A percentile compares a stretch with the other conserved stretches of the same genome.
These are phyloP conservation scores for Protosalanx chinensis DNA, from an alignment of 2,797 vertebrate genomes.

Conservation along the genomic window DNA sequence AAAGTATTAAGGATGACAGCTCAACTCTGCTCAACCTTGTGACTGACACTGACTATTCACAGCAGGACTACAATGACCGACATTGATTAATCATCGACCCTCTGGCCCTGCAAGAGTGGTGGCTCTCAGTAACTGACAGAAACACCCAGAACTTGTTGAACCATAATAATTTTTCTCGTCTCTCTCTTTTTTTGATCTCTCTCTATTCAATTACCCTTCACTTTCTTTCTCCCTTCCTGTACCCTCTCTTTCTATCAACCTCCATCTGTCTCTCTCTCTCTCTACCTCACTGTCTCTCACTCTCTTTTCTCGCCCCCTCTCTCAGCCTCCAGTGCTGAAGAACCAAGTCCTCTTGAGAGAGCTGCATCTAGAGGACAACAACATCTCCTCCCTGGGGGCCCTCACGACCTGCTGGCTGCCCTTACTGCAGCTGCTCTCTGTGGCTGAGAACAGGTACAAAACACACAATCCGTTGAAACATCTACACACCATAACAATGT, in stretches of 20 bases:
- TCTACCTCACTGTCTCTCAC: not conserved
- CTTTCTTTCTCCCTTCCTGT: not conserved
- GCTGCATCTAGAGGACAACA: slow-evolving; percentile 87
- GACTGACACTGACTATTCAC: slow-evolving; percentile 22
- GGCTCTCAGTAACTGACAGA: slow-evolving; percentile 37
- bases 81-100: slow-evolving; percentile 45
- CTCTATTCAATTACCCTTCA: not conserved
- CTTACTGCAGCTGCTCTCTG: slow-evolving; percentile 75
- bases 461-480: not conserved
- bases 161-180: not conserved
- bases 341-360: slow-evolving; percentile 93
- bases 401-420: slow-evolving; percentile 85
- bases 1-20: slow-evolving; percentile 3
- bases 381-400: slow-evolving; percentile 72
- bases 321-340: slow-evolving; percentile 78
- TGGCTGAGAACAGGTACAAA: slow-evolving; percentile 81
- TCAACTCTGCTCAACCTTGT: not conserved
- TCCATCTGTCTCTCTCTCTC: not conserved
- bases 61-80: slow-evolving; percentile 48
- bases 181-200: not conserved
- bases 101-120: slow-evolving; percentile 2
- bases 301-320: slow-evolving; percentile 21
- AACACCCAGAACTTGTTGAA: slow-evolving; percentile 38
- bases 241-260: not conserved
- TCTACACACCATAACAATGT: too few species aligned